Conservation (phyloP, 2,797 vertebrate species). For the Enteromius afrohamiltoni region DNA sequence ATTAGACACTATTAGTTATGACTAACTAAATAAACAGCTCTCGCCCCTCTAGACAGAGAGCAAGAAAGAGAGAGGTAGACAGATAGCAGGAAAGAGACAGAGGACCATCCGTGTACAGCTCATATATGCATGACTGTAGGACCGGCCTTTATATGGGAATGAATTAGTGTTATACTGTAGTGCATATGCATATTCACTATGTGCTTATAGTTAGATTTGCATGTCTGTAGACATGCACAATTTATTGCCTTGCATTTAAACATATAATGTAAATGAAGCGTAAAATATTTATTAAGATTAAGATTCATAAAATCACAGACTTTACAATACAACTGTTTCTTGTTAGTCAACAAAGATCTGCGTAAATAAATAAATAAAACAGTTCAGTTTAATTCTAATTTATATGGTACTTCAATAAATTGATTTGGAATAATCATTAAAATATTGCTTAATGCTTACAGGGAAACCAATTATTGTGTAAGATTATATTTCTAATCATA, state of each 20-base stretch:
- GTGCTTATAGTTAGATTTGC: conserved; percentile 11
- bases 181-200: conserved; percentile 18
- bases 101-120: conserved; percentile 26
- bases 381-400: conserved; percentile 12
- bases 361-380: background rate
- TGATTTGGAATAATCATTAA: conserved; percentile 35
- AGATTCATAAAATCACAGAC: conserved; percentile 8
- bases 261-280: background rate
- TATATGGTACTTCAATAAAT: conserved; percentile 32
- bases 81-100: conserved; percentile 50
- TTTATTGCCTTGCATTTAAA: conserved; percentile 27
- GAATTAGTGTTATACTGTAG: conserved; percentile 33
- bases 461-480: conserved; percentile 29
- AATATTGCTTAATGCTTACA: conserved; percentile 28
- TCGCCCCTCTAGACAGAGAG: conserved; percentile 75
- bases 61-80: conserved; percentile 48
- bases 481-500: conserved; percentile 27
- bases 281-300: conserved; percentile 19
- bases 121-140: conserved; percentile 32
- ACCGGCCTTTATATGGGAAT: conserved; percentile 41
- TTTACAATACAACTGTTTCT: conserved; percentile 44
- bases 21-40: conserved; percentile 99
- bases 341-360: background rate
- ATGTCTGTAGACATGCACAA: conserved; percentile 27
- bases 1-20: conserved; percentile 99